Percentiles rank a stretch among this genome's conserved stretches.
These are phyloP conservation scores for Urocolius indicus DNA, from an alignment of 2,113 vertebrate genomes.

Conservation along the genomic window DNA sequence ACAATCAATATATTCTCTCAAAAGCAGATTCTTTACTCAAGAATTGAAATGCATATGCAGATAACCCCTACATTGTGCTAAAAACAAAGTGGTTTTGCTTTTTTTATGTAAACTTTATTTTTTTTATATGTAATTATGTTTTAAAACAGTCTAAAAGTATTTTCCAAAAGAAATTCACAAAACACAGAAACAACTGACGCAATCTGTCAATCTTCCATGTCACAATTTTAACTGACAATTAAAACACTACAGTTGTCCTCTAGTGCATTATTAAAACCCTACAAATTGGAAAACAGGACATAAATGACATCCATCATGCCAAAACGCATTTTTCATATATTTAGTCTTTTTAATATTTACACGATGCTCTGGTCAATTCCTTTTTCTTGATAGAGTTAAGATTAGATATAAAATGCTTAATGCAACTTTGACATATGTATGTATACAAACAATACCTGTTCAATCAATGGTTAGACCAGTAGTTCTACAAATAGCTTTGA, in stretches of 20 bases:
- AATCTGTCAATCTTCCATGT: not conserved
- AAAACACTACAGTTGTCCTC: not conserved
- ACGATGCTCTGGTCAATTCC: not conserved
- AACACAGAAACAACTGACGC: not conserved
- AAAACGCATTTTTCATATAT: not conserved
- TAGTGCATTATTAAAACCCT: not conserved
- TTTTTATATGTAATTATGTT: not conserved
- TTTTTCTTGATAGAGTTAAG: not conserved
- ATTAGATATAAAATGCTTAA: not conserved
- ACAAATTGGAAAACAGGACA: not conserved
- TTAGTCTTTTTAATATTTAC: not conserved
- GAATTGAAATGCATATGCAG: not conserved
- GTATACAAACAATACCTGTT: not conserved
- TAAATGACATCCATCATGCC: not conserved
- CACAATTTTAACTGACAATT: not conserved
- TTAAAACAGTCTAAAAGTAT: not conserved
- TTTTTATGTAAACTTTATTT: not conserved
- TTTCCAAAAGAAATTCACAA: not conserved
- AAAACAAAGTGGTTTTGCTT: not conserved
- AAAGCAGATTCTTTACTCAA: not conserved
- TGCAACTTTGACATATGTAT: not conserved
- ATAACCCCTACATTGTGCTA: not conserved
- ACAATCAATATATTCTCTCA: not conserved
- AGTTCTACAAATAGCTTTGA: not conserved
- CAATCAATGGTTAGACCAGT: not conserved